phyloP scores from a whole-genome alignment of 2,797 vertebrate species.

The Heterohyrax brucei region DNA sequence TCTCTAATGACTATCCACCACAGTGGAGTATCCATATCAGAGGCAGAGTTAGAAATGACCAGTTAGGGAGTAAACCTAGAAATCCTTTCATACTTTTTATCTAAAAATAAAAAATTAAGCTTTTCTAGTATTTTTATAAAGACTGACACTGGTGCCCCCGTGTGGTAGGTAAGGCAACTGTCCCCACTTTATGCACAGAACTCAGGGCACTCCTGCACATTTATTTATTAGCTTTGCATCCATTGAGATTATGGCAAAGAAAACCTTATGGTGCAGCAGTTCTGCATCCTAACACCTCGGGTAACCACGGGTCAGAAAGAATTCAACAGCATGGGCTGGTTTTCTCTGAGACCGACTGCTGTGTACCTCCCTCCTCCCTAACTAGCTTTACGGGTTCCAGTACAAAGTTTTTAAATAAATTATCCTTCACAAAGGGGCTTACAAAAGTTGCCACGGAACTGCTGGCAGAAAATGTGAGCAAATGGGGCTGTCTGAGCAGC shows the following conservation, averaged over 20 bases:
- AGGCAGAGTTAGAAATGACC: background rate
- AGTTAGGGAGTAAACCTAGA: too few relatives aligned
- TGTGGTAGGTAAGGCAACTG: background rate
- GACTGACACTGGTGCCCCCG: constrained; percentile 57
- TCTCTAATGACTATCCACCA: too few relatives aligned
- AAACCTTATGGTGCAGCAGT: background rate
- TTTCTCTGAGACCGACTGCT: background rate
- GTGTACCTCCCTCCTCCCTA: too few relatives aligned
- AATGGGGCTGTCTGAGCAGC: too few relatives aligned
- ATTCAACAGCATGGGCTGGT: background rate
- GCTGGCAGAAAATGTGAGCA: background rate
- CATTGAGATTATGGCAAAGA: background rate
- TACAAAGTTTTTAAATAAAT: constrained; percentile 7
- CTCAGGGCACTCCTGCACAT: accelerated
- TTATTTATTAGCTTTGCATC: background rate
- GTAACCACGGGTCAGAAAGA: background rate
- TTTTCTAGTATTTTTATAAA: background rate
- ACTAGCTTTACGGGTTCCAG: background rate
- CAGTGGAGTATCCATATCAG: too few relatives aligned
- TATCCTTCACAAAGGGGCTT: background rate
- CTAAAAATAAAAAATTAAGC: background rate
- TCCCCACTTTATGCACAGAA: accelerated
- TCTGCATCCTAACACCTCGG: background rate
- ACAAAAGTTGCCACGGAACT: background rate
- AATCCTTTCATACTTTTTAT: background rate